phyloP scores from a whole-genome alignment of 1,140 invertebrate species.

The Calephelis nemesis region DNA sequence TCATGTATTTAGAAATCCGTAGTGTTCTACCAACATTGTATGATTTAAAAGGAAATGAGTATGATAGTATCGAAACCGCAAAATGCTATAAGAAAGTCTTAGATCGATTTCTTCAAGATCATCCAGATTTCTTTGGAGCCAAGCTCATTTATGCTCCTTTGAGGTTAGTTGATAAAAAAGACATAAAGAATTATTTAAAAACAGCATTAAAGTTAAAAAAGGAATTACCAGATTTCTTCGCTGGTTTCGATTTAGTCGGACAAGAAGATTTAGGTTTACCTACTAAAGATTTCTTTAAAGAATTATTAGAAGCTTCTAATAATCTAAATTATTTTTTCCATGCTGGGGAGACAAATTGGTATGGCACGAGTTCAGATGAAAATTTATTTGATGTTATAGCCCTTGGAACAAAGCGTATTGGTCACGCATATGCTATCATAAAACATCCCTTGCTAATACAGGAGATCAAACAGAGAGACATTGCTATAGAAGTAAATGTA shows the following conservation, averaged over 20 bases:
- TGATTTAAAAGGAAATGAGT: conserved; percentile 82
- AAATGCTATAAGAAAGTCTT: conserved; percentile 81
- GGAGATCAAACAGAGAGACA: conserved; percentile 81
- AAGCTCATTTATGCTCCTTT: conserved; percentile 84
- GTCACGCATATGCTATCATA: conserved; percentile 82
- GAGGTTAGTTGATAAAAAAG: conserved; percentile 56
- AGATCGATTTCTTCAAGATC: conserved; percentile 78
- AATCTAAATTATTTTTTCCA: conserved; percentile 82
- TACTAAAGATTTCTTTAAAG: conserved; percentile 80
- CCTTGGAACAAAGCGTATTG: conserved; percentile 86
- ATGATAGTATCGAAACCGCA: conserved; percentile 78
- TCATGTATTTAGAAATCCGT: conserved; percentile 89
- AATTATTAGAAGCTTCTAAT: conserved; percentile 74
- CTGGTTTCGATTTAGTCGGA: conserved; percentile 88
- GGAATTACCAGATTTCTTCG: conserved; percentile 2
- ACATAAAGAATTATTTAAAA: conserved; percentile 75
- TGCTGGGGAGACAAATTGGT: conserved; percentile 81
- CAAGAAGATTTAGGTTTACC: conserved; percentile 85
- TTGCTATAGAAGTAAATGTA: conserved; percentile 90
- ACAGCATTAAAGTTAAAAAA: conserved; percentile 72
- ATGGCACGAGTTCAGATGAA: conserved; percentile 81
- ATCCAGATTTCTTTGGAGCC: conserved; percentile 65
- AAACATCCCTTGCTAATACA: conserved; percentile 87
- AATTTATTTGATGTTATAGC: conserved; percentile 90
- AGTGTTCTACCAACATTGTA: conserved; percentile 81